Percentiles rank a stretch among this genome's conserved stretches.
phyloP scores from a whole-genome alignment of 2,113 vertebrate species.

The Myotis lucifugus region DNA sequence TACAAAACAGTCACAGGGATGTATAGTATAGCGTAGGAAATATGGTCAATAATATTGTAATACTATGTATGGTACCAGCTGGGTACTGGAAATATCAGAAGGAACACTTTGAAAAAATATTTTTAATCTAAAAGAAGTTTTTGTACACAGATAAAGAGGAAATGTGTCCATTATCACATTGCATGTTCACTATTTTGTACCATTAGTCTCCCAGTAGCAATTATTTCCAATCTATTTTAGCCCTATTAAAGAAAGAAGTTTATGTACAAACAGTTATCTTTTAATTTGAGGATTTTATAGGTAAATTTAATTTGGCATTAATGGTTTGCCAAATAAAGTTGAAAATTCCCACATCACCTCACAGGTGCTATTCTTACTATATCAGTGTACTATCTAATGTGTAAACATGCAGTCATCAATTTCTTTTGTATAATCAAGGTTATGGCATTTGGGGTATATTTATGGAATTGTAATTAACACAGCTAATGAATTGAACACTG shows the following conservation, averaged over 20 bases:
- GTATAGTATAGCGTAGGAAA: background rate
- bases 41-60: background rate
- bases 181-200: background rate
- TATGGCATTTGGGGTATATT: conserved; percentile 68
- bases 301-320: conserved; percentile 40
- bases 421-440: conserved; percentile 71
- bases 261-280: background rate
- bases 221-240: conserved; percentile 5
- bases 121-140: background rate
- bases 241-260: background rate
- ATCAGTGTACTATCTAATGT: conserved; percentile 42
- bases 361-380: background rate
- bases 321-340: background rate
- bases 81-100: background rate
- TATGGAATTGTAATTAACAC: conserved; percentile 75
- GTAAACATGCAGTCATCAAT: conserved; percentile 33
- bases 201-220: background rate
- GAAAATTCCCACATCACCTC: conserved; percentile 14
- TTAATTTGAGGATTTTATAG: background rate
- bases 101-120: background rate
- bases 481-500: conserved; percentile 62
- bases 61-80: background rate
- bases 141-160: background rate
- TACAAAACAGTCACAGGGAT: background rate
- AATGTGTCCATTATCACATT: background rate